Evolutionary conservation across 1,140 invertebrate species (phyloP).

Genomic region (Bombus turneri): DNA sequence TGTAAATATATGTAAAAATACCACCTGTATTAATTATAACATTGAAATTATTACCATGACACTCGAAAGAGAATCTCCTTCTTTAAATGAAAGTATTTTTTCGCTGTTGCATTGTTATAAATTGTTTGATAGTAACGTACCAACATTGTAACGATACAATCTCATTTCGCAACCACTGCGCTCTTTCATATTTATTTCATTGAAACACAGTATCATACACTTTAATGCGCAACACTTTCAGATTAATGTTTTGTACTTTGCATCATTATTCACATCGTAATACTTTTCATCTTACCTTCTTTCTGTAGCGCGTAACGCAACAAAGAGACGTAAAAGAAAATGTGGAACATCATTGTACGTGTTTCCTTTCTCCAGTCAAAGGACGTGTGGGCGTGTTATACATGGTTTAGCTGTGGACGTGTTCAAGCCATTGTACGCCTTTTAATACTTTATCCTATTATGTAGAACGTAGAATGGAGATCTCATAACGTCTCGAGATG

Average conservation of each 20-base stretch:
- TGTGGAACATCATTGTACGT: not conserved
- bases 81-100: too few relatives aligned
- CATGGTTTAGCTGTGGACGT: not conserved
- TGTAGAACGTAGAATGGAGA: not conserved
- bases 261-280: not conserved
- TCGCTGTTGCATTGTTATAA: not conserved
- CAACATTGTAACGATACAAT: not conserved
- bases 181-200: not conserved
- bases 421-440: not conserved
- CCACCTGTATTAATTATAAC: too few relatives aligned
- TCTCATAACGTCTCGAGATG: not conserved
- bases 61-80: too few relatives aligned
- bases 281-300: not conserved
- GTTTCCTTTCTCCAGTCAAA: not conserved
- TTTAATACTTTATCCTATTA: constrained; percentile 18
- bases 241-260: not conserved
- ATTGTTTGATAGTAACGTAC: not conserved
- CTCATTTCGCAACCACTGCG: not conserved
- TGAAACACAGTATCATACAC: not conserved
- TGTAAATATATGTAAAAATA: too few relatives aligned
- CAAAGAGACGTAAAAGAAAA: not conserved
- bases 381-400: not conserved
- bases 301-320: not conserved
- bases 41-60: too few relatives aligned
- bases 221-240: not conserved